Conservation (phyloP, 2,113 vertebrate genomes). For the Hipposideros armiger region DNA sequence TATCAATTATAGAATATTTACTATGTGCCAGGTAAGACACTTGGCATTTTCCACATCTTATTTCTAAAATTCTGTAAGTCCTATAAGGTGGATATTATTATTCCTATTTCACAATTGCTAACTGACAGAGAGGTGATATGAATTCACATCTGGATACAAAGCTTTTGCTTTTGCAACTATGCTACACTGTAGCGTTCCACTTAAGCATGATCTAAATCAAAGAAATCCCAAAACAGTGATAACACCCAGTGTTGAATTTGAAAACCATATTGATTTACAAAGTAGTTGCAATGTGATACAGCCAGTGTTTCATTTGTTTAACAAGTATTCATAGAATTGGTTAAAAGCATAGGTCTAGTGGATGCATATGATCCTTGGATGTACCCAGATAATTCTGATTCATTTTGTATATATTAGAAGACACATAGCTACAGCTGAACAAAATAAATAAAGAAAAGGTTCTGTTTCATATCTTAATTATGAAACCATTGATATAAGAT, state of each 20-base stretch:
- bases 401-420: neutral
- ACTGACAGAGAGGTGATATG: neutral
- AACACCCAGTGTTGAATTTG: neutral
- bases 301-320: neutral
- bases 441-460: neutral
- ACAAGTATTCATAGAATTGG: neutral
- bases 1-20: constrained; percentile 14
- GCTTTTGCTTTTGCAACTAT: neutral
- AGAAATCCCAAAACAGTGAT: neutral
- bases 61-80: neutral
- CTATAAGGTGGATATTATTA: neutral
- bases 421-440: neutral
- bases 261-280: neutral
- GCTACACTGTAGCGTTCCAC: neutral
- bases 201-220: constrained; percentile 10
- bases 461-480: neutral
- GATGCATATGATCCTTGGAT: neutral
- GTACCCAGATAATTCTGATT: neutral
- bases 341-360: neutral
- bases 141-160: neutral
- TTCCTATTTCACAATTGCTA: neutral
- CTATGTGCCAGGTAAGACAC: neutral
- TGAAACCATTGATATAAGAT: neutral
- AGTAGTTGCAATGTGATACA: neutral
- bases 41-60: neutral